Percentiles rank a stretch among this genome's conserved stretches.
Evolutionary conservation across 2,888 invertebrate genomes (phyloP).

Genomic region (Cancer borealis): DNA sequence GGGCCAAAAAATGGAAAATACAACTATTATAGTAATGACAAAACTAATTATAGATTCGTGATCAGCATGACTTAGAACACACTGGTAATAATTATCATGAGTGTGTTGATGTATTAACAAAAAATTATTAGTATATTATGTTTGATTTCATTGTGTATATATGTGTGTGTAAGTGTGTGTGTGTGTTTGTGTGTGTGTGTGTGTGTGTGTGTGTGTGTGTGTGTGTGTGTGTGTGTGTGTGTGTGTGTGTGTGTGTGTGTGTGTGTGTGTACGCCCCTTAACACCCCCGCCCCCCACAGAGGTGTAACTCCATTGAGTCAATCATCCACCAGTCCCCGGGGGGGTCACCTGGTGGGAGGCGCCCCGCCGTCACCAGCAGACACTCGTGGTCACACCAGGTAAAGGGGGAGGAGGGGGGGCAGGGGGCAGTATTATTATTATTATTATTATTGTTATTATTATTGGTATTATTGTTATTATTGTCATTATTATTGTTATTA

Average conservation of each 20-base stretch:
- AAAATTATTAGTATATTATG: neutral
- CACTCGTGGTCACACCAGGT: constrained; percentile 57
- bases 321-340: constrained; percentile 77
- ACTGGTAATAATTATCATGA: too few species aligned
- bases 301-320: constrained; percentile 77
- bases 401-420: neutral
- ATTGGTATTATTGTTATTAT: neutral
- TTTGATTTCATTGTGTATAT: neutral
- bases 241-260: constrained; percentile 16
- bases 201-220: constrained; percentile 26
- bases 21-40: too few species aligned
- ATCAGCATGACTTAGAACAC: too few species aligned
- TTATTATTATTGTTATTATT: neutral
- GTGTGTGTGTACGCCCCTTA: neutral
- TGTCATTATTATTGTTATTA: neutral
- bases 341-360: constrained; percentile 68
- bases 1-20: too few species aligned
- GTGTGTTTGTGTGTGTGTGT: neutral
- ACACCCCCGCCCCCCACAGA: constrained; percentile 59
- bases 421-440: neutral
- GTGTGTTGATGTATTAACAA: too few species aligned
- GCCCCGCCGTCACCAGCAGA: neutral
- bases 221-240: constrained; percentile 42
- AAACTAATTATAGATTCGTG: too few species aligned
- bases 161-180: neutral